Percentiles rank a stretch among this genome's conserved stretches.
Evolutionary conservation across 2,113 vertebrate genomes (phyloP).

Genomic region (Melanerpes formicivorus): DNA sequence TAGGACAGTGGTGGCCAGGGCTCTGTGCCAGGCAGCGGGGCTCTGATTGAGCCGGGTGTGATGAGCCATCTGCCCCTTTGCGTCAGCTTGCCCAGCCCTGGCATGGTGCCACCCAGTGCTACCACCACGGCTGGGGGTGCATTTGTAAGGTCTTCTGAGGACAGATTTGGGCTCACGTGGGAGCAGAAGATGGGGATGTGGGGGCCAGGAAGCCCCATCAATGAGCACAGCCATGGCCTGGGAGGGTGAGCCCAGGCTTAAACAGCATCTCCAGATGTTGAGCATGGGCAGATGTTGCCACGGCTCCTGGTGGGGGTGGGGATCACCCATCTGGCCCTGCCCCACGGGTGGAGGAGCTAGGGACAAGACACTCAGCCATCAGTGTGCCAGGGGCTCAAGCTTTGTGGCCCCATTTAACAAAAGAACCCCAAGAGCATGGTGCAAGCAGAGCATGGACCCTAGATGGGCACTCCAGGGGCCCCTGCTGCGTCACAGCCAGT

Average conservation of each 20-base stretch:
- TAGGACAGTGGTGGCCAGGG: accelerated
- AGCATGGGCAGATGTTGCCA: not conserved
- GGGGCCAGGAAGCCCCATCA: accelerated
- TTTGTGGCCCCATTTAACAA: accelerated
- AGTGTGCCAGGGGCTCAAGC: accelerated
- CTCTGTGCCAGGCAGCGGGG: not conserved
- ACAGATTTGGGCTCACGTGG: not conserved
- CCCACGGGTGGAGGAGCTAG: accelerated
- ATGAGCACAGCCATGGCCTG: accelerated
- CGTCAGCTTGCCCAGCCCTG: not conserved
- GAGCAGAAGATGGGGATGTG: accelerated
- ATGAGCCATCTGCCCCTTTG: not conserved
- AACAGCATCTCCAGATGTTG: not conserved
- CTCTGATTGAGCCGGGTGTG: accelerated
- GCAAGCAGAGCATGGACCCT: not conserved
- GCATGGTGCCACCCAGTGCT: accelerated
- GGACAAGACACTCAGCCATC: accelerated
- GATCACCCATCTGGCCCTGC: not conserved
- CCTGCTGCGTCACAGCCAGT: not conserved
- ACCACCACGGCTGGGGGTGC: accelerated
- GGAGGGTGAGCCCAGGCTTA: not conserved
- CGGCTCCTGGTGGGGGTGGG: not conserved
- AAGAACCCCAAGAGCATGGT: accelerated
- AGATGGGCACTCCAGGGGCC: not conserved
- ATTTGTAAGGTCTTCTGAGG: not conserved